A percentile compares a stretch with the other conserved stretches of the same genome.
Evolutionary conservation across 1,140 invertebrate species (phyloP).

Genomic region (Ditylenchus dipsaci): DNA sequence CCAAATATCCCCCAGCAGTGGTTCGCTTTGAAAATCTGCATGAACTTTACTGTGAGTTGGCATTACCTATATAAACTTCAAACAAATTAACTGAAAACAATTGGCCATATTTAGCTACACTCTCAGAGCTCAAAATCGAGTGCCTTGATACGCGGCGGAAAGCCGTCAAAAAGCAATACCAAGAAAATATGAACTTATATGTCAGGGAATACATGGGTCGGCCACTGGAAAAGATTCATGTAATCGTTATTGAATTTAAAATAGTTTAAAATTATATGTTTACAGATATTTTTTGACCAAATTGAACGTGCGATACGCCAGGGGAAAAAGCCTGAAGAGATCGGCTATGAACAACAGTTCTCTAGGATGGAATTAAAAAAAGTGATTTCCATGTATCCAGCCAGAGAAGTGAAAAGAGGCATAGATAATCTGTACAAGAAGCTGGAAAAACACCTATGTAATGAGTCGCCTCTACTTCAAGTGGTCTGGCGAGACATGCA

Average conservation of each 20-base stretch:
- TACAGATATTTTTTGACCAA: slow-evolving; percentile 73
- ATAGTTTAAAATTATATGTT: not conserved
- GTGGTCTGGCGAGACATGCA: slow-evolving; percentile 99
- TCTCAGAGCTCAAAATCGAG: slow-evolving; percentile 83
- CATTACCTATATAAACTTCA: not conserved
- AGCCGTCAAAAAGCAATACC: slow-evolving; percentile 84
- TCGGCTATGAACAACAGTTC: slow-evolving; percentile 93
- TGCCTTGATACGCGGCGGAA: slow-evolving; percentile 81
- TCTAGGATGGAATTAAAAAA: slow-evolving; percentile 92
- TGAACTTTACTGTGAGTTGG: slow-evolving; percentile 71
- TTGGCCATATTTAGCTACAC: slow-evolving; percentile 63
- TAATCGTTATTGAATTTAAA: slow-evolving; percentile 59
- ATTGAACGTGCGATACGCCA: slow-evolving; percentile 81
- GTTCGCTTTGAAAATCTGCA: slow-evolving; percentile 87
- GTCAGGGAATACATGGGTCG: slow-evolving; percentile 88
- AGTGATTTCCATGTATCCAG: slow-evolving; percentile 90
- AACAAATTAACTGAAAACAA: too few species aligned
- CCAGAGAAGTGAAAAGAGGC: slow-evolving; percentile 70
- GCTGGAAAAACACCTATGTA: slow-evolving; percentile 91
- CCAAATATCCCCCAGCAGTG: slow-evolving; percentile 87
- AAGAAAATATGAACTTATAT: slow-evolving; percentile 81
- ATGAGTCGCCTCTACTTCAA: slow-evolving; percentile 88
- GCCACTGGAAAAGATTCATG: slow-evolving; percentile 89
- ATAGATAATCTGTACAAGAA: slow-evolving; percentile 90
- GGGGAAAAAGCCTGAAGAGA: slow-evolving; percentile 92